Evolutionary conservation across 92 coral and sea anemone species (phyloP).

Genomic region (Palythoa heliodiscus): DNA sequence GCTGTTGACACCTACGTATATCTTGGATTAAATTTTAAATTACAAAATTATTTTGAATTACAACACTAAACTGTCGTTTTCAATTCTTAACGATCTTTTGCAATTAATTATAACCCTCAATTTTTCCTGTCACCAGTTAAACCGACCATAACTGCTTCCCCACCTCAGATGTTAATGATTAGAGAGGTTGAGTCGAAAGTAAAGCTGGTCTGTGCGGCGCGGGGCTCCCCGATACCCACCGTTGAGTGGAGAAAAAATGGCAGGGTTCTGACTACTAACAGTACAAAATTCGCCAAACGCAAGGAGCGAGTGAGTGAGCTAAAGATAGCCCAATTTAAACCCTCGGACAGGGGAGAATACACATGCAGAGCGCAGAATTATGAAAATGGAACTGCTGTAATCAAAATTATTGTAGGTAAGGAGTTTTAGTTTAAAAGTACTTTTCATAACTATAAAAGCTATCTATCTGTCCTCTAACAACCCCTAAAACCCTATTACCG

Average conservation of each 20-base stretch:
- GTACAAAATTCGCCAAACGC: slow-evolving; percentile 16
- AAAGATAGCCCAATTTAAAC: slow-evolving; percentile 51
- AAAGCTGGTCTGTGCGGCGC: slow-evolving; percentile 69
- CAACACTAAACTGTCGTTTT: no score
- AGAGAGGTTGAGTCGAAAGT: slow-evolving; percentile 47
- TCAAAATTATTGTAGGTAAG: slow-evolving; percentile 60
- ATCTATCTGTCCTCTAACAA: no score
- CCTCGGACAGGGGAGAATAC: slow-evolving; percentile 73
- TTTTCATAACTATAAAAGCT: no score
- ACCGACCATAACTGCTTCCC: slow-evolving; percentile 60
- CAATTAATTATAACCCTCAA: no score
- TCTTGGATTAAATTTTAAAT: no score
- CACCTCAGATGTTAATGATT: slow-evolving; percentile 56
- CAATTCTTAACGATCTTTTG: no score
- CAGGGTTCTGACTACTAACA: slow-evolving; percentile 52
- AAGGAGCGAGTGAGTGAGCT: slow-evolving; percentile 60
- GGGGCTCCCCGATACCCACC: slow-evolving; percentile 79
- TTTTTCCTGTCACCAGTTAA: slow-evolving; percentile 41
- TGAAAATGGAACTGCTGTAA: slow-evolving; percentile 80
- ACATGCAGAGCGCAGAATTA: slow-evolving; percentile 74
- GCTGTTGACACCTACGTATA: no score
- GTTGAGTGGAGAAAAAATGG: slow-evolving; percentile 82
- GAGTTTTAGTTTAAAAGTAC: neutral
- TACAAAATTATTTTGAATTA: no score
- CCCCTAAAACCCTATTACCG: no score